Conservation (phyloP, 2,888 invertebrate genomes). For the Thyatira batis region DNA sequence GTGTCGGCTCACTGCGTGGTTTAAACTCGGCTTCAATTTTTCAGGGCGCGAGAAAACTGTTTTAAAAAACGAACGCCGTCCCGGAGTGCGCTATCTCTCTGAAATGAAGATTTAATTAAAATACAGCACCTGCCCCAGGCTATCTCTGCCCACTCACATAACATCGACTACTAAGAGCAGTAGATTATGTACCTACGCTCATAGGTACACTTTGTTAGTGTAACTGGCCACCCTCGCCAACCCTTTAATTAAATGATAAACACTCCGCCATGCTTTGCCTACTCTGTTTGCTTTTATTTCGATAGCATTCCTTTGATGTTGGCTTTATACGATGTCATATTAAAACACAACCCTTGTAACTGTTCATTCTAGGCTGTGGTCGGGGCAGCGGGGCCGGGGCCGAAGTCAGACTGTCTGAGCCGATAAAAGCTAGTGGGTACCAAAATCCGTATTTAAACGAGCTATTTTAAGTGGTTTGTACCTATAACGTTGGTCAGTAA, state of each 20-base stretch:
- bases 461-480: slow-evolving; percentile 53
- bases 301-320: slow-evolving; percentile 41
- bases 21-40: slow-evolving; percentile 49
- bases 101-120: slow-evolving; percentile 68
- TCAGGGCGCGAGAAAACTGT: slow-evolving; percentile 35
- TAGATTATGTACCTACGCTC: slow-evolving; percentile 14
- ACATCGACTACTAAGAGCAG: slow-evolving; percentile 10
- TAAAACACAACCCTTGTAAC: slow-evolving; percentile 31
- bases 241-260: slow-evolving; percentile 60
- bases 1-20: slow-evolving; percentile 31
- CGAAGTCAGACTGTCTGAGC: slow-evolving; percentile 57
- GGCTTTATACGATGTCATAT: slow-evolving; percentile 24
- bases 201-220: slow-evolving; percentile 10
- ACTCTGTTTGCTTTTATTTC: slow-evolving; percentile 33
- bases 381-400: slow-evolving; percentile 22
- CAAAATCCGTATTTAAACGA: slow-evolving; percentile 52
- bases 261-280: slow-evolving; percentile 24
- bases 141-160: slow-evolving; percentile 14
- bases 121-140: slow-evolving; percentile 44
- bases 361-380: slow-evolving; percentile 20
- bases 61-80: slow-evolving; percentile 36
- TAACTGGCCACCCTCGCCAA: slow-evolving; percentile 16
- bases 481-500: slow-evolving; percentile 29
- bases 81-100: slow-evolving; percentile 39
- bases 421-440: slow-evolving; percentile 54